Evolutionary conservation across 2,888 invertebrate genomes (phyloP), one percentile per base, ranked within the genome.

Genomic region (Caenorhabditis angaria): DNA sequence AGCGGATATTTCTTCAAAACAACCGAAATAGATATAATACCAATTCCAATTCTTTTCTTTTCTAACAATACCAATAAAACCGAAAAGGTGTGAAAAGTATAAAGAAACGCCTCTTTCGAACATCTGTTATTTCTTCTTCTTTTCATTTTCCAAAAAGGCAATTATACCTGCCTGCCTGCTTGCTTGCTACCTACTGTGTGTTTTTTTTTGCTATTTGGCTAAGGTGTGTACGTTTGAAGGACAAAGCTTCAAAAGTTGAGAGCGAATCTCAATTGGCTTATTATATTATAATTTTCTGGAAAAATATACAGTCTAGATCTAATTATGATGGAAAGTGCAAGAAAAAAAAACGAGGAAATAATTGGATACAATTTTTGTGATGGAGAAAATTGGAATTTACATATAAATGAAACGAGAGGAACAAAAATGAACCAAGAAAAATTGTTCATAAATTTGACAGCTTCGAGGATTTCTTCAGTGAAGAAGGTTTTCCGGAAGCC

Each of bases 81-180:
- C 41, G 18, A 41, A 41, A 41, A 14, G 10, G 41, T 41, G 41
- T 41, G 41, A 41, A 41, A 12, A 41, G 18, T 41, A 41, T 18
- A 32, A 41, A 41, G 41, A 41, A 41, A 41, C 41, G 41, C 41
- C 41, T 18, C 5, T 41, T 41, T 41, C 32, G 41, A 41, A 41
- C 41, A 41, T 41, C 41, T 41, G 41, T 41, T 41, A 41, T 41
- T 41, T 41, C 41, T 41, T 14, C 41, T 41, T 12, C 18, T 5
- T 18, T 41, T 41, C n/a, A n/a, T 41, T 14, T 41, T 2, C 41
- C 6, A 41, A 41, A 41, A 41, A 41, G 41, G 41, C 41, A 41
- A 41, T 41, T 41, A 41, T 41, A 41, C 41, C 41, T 41, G 18
- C 32, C n/a, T n/a, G n/a, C n/a, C n/a, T n/a, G n/a, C n/a, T n/a